phyloP scores from a whole-genome alignment of 2,888 invertebrate genomes.

The Epirrhoe tristata region DNA sequence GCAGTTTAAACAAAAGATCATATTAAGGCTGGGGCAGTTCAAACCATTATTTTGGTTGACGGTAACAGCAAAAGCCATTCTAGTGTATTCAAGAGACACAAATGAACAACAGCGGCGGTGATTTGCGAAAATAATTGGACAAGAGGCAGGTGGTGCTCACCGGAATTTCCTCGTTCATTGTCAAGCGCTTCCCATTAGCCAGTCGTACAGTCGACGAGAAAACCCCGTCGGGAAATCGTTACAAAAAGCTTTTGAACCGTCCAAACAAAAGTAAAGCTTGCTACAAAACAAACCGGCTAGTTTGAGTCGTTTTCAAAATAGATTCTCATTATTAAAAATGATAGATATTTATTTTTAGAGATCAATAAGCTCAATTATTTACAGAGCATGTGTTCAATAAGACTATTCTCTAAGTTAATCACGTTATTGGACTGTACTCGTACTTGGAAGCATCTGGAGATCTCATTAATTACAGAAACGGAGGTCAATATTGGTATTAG shows the following conservation, averaged over 20 bases:
- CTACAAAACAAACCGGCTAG: slow-evolving; percentile 5
- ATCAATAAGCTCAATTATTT: background rate
- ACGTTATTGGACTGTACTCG: background rate
- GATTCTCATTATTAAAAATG: too few species aligned
- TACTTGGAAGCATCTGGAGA: background rate
- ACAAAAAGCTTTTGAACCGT: slow-evolving; percentile 15
- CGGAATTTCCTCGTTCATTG: slow-evolving; percentile 75
- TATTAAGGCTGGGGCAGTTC: background rate
- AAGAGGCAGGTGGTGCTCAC: slow-evolving; percentile 60
- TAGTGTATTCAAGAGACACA: slow-evolving; percentile 22
- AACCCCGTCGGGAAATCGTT: slow-evolving; percentile 26
- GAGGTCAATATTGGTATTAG: background rate
- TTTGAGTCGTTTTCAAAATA: background rate
- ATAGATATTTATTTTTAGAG: too few species aligned
- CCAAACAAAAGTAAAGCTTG: slow-evolving; percentile 4
- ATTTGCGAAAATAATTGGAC: slow-evolving; percentile 70
- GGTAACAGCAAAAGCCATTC: background rate
- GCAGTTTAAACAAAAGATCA: background rate
- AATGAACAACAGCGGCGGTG: slow-evolving; percentile 50
- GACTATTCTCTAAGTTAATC: background rate
- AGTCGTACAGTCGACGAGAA: slow-evolving; percentile 45
- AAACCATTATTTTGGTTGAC: background rate
- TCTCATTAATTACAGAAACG: slow-evolving; percentile 1
- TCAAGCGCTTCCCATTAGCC: slow-evolving; percentile 66
- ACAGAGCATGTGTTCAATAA: background rate